Evolutionary conservation across 2,797 vertebrate species (phyloP), one percentile per base, ranked within the genome.

Genomic region (Catostomus latipinnis): DNA sequence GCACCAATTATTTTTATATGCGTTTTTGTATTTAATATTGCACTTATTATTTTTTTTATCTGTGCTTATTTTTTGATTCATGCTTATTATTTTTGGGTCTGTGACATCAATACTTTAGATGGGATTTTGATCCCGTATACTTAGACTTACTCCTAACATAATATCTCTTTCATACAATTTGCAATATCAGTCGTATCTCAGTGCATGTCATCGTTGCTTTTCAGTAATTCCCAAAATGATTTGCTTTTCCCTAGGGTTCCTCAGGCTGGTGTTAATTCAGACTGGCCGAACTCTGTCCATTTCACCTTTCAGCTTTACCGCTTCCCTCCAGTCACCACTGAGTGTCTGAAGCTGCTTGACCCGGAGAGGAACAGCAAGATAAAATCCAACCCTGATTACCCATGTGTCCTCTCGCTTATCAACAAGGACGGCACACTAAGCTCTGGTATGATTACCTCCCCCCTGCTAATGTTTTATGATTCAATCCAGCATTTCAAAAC

Each of bases 281-380:
- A 84, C 0, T 96, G 95, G 95, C 97, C 96, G 0, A 84, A 82
- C 56, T 95, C 90, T 5, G 71, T 98, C 87, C 94, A 96, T 87
- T 93, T 99, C 90, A 99, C 96, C 80, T 97, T 98, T 94, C 98
- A 99, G 93, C 96, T 99, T 85, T 99, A 98, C 87, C 96, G 96
- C 8, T 98, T 99, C 69, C 94, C 95, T 0, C 94, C 94, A 0
- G 89, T 93, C 73, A 96, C 93, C 1, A 96, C 96, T 0, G 94
- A 96, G 0, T 93, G 92, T 6, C 91, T 99, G 74, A 93, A 90
- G 87, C 92, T 99, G 22, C 88, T 96, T 53, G 84, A 86, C 76
- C 74, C 54, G 0, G 91, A 91, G 0, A 52, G 71, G 34, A 54
- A 82, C 0, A 86, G 70, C 18, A 57, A 75, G 1, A 78, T 12